Conservation (phyloP, 2,113 vertebrate species). For the Nyctibius bracteatus region DNA sequence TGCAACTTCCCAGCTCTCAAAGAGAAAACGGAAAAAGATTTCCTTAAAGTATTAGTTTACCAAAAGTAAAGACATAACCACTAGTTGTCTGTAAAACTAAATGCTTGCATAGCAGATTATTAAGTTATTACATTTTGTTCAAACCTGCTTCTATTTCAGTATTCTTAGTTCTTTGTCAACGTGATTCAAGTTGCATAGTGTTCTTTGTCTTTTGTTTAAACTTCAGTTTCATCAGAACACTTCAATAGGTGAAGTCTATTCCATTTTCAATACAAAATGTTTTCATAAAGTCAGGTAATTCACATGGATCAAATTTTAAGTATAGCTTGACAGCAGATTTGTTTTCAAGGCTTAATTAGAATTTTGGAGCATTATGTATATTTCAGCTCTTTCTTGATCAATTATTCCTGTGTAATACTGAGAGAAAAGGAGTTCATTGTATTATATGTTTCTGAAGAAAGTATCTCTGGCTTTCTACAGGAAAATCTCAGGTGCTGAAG, state of each 20-base stretch:
- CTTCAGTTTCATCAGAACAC: not conserved
- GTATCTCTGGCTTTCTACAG: slow-evolving; percentile 23
- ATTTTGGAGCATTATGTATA: not conserved
- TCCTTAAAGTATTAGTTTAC: not conserved
- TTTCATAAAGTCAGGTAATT: not conserved
- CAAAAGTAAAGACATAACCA: not conserved
- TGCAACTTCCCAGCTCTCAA: not conserved
- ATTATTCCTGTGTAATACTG: not conserved
- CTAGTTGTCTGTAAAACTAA: not conserved
- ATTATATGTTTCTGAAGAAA: slow-evolving; percentile 29
- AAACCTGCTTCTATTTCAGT: not conserved
- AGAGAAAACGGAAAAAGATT: not conserved
- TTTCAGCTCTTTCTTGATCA: not conserved
- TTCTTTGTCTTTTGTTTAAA: not conserved
- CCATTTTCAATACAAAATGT: not conserved
- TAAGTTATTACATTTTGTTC: not conserved
- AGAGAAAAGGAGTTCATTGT: slow-evolving; percentile 4
- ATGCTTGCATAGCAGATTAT: not conserved
- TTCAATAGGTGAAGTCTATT: not conserved
- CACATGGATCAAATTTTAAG: not conserved
- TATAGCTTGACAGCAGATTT: not conserved
- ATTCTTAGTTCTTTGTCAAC: not conserved
- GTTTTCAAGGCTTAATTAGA: not conserved
- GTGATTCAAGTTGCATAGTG: not conserved
- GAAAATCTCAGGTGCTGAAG: slow-evolving; percentile 60